These are phyloP conservation scores for Eucidaris tribuloides DNA, from an alignment of 35 echinoderm and acorn worm genomes.

Conservation along the genomic window DNA sequence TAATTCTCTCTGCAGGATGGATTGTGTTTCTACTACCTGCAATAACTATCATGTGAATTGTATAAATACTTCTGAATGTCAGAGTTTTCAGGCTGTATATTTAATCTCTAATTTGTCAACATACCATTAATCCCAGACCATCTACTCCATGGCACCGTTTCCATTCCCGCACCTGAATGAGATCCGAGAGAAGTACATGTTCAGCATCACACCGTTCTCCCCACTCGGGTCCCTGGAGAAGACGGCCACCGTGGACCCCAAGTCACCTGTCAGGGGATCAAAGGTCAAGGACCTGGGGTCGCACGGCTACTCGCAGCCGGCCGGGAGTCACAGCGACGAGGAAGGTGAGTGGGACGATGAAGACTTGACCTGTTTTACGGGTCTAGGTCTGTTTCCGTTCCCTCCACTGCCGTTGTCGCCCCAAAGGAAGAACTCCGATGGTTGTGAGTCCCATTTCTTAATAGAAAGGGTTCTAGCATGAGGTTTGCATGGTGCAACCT, in stretches of 20 bases:
- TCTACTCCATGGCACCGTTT: conserved; percentile 91
- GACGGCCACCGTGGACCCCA: conserved; percentile 42
- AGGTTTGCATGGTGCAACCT: too few relatives aligned
- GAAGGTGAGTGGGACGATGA: conserved; percentile 87
- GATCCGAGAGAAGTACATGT: conserved; percentile 99
- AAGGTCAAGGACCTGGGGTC: conserved; percentile 29
- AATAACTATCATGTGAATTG: too few relatives aligned
- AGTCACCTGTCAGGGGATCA: background rate
- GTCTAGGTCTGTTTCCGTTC: too few relatives aligned
- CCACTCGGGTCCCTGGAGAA: conserved; percentile 81
- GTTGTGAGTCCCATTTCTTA: too few relatives aligned
- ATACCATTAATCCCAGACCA: conserved; percentile 77
- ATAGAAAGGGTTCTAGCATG: too few relatives aligned
- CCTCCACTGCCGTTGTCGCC: conserved; percentile 75
- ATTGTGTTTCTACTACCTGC: too few relatives aligned
- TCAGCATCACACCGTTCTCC: conserved; percentile 98
- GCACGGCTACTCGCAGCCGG: background rate
- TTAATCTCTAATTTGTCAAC: too few relatives aligned
- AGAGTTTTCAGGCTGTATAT: too few relatives aligned
- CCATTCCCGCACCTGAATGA: conserved; percentile 98
- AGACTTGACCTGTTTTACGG: conserved; percentile 80
- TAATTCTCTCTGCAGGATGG: too few relatives aligned
- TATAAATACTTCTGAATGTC: too few relatives aligned
- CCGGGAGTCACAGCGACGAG: conserved; percentile 78
- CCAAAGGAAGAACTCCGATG: too few relatives aligned